phyloP scores from a whole-genome alignment of 2,113 vertebrate species.

The Rhizomys pruinosus region DNA sequence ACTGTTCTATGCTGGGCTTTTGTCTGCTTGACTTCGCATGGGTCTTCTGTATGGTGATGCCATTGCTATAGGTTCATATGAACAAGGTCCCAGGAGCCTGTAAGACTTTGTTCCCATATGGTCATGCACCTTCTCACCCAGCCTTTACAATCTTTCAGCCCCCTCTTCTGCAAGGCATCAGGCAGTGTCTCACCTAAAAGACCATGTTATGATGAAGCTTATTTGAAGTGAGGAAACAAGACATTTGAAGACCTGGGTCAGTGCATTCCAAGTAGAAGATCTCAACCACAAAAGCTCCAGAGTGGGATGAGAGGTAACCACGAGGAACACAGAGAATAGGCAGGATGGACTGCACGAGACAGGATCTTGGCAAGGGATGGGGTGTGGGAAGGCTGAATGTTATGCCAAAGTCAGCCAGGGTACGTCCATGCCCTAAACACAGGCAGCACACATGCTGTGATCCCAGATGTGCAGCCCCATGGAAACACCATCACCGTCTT shows the following conservation, averaged over 20 bases:
- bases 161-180: background rate
- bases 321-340: background rate
- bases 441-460: background rate
- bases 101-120: too few relatives aligned
- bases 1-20: too few relatives aligned
- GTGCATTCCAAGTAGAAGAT: background rate
- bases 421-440: background rate
- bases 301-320: background rate
- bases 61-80: too few relatives aligned
- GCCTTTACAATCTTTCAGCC: too few relatives aligned
- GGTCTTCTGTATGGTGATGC: too few relatives aligned
- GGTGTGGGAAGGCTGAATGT: background rate
- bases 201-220: background rate
- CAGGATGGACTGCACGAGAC: background rate
- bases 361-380: background rate
- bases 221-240: slow-evolving; percentile 5
- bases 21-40: too few relatives aligned
- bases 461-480: background rate
- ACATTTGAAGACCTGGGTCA: background rate
- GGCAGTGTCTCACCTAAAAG: background rate
- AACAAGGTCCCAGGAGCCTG: too few relatives aligned
- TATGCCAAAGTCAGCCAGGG: fast-evolving
- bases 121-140: too few relatives aligned
- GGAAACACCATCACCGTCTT: background rate
- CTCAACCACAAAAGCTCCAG: background rate